Conservation (phyloP, 2,797 vertebrate species). For the Acipenser transmontanus region DNA sequence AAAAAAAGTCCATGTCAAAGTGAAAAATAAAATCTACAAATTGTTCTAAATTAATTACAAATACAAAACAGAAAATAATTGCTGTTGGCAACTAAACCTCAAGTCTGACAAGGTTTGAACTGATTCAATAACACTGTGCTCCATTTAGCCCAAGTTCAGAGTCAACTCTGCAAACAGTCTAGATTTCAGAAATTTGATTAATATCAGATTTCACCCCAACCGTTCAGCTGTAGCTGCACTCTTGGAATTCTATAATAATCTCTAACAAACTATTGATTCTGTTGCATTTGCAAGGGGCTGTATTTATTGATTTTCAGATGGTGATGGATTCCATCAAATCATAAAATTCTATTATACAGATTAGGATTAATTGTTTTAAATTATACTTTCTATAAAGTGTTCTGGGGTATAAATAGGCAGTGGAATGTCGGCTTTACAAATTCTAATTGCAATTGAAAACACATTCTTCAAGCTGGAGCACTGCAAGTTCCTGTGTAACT, state of each 20-base stretch:
- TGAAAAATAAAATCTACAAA: too few relatives aligned
- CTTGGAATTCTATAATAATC: slow-evolving; percentile 35
- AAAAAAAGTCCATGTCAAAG: too few relatives aligned
- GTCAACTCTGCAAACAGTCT: neutral
- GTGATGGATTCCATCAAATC: slow-evolving; percentile 35
- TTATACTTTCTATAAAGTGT: slow-evolving; percentile 40
- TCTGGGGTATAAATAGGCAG: slow-evolving; percentile 41
- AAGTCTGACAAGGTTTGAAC: neutral
- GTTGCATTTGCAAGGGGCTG: slow-evolving; percentile 36
- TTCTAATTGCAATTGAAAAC: slow-evolving; percentile 46
- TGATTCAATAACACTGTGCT: neutral
- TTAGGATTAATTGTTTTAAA: slow-evolving; percentile 55
- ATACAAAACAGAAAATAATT: too few relatives aligned
- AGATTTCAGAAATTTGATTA: slow-evolving; percentile 2
- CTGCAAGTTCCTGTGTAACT: neutral
- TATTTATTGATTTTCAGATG: slow-evolving; percentile 37
- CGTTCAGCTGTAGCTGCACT: slow-evolving; percentile 1
- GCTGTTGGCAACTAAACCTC: neutral
- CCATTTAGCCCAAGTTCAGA: neutral
- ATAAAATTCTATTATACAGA: slow-evolving; percentile 37
- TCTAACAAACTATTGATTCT: slow-evolving; percentile 51
- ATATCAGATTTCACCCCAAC: neutral
- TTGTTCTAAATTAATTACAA: too few relatives aligned
- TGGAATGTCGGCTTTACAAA: slow-evolving; percentile 40
- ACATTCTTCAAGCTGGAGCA: slow-evolving; percentile 31